Evolutionary conservation across 2,113 vertebrate genomes (phyloP), one percentile per base, ranked within the genome.

Genomic region (Xiphophorus maculatus): DNA sequence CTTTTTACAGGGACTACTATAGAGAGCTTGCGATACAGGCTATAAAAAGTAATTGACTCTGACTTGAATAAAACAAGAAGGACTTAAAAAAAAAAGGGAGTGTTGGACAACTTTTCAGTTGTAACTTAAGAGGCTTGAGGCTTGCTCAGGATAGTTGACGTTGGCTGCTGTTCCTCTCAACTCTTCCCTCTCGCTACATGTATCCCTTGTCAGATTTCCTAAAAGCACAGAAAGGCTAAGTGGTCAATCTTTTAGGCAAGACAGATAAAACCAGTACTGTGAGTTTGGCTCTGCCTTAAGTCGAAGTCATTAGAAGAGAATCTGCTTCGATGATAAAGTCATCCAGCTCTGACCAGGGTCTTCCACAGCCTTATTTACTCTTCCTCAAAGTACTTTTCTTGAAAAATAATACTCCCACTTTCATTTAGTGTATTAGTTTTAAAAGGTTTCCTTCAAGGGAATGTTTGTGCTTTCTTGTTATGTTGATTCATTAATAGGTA

Each of bases 131-230:
- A 29, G 28, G 28, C 48, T 29, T 40, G 30, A 74, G 48, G 66
- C 77, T 29, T 64, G 6, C 44, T 48, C 17, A 7, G 48, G 61
- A 69, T 73, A 63, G 63, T 54, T 33, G 64, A 42, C n/a, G 30
- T 33, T 42, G 58, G 73, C 33, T 2, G 10, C 7, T 77, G 76
- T 83, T 85, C 51, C 63, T 83, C 10, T 71, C 63, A 28, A 70
- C 65, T 84, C 73, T 84, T 85, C 72, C 70, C 54, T 33, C 17
- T 11, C 42, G 51, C 64, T 66, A 19, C 65, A 32, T 58, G 37
- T 62, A 25, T 28, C 73, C 69, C 69, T 80, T 79, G 83, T 88
- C 63, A 11, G 19, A 66, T 79, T 63, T 82, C 40, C 58, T 72
- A 48, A 69, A 74, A 70, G 69, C 28, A 44, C 76, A 37, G 29